Percentiles rank a stretch among this genome's conserved stretches.
These are phyloP conservation scores for Loxodonta africana DNA, from an alignment of 2,113 vertebrate species.

Conservation along the genomic window DNA sequence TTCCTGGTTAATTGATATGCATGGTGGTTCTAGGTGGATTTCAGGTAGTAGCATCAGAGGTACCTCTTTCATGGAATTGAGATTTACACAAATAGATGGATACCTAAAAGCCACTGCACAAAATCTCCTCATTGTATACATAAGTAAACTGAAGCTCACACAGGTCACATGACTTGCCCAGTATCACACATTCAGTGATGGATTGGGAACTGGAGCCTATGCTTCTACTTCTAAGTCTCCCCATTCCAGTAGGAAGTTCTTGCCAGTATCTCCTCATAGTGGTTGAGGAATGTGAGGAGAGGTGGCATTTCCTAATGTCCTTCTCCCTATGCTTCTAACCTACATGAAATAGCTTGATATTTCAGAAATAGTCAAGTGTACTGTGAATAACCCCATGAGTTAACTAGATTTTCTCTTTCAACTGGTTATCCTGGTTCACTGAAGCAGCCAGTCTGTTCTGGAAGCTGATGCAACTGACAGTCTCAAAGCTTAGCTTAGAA, in stretches of 20 bases:
- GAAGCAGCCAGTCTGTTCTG: conserved; percentile 52
- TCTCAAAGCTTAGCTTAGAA: conserved; percentile 41
- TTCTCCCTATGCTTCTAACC: background rate
- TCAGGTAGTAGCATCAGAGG: background rate
- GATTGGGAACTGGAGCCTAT: background rate
- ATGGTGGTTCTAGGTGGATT: conserved; percentile 26
- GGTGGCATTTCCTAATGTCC: background rate
- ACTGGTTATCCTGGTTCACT: conserved; percentile 54
- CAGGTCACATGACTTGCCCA: conserved; percentile 11
- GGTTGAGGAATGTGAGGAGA: conserved; percentile 7
- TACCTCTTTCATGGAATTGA: background rate
- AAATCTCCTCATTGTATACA: background rate
- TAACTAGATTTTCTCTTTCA: conserved; percentile 69
- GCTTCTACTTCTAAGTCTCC: background rate
- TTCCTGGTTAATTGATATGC: background rate
- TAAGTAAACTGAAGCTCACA: background rate
- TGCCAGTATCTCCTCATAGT: background rate
- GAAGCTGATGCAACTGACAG: conserved; percentile 6
- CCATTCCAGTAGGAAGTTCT: background rate
- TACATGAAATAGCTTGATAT: conserved; percentile 40
- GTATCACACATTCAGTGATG: background rate
- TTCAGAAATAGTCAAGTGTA: conserved; percentile 54
- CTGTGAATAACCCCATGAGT: conserved; percentile 23
- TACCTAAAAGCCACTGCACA: background rate
- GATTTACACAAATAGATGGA: conserved; percentile 30